These are phyloP conservation scores for Ceratosolen fusciceps DNA, from an alignment of 1,140 invertebrate species.

Conservation along the genomic window DNA sequence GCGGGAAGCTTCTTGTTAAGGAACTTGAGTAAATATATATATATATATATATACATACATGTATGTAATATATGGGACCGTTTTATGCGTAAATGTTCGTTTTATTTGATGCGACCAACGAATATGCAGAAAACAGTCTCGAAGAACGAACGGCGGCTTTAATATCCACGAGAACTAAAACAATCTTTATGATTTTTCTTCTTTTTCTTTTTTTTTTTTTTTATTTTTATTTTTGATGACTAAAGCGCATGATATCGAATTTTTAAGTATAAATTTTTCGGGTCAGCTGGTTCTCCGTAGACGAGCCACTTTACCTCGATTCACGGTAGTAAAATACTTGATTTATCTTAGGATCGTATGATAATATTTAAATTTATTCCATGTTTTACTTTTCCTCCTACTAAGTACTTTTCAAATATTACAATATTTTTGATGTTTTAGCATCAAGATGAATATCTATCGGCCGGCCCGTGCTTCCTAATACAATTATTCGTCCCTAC, in stretches of 20 bases:
- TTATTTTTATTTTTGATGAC: slow-evolving; percentile 16
- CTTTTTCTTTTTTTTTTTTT: too few relatives aligned
- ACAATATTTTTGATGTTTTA: neutral
- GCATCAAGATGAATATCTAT: neutral
- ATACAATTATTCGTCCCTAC: too few relatives aligned
- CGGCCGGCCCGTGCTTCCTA: too few relatives aligned
- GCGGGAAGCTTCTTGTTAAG: too few relatives aligned
- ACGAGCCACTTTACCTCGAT: slow-evolving; percentile 12
- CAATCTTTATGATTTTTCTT: too few relatives aligned
- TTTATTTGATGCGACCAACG: neutral
- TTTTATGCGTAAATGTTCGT: neutral
- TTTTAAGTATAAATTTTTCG: slow-evolving; percentile 23
- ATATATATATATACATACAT: too few relatives aligned
- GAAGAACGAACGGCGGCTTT: neutral
- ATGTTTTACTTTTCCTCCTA: slow-evolving; percentile 1
- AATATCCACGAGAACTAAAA: neutral
- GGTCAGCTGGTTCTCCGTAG: slow-evolving; percentile 9
- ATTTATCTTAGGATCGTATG: slow-evolving; percentile 17
- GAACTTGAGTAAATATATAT: too few relatives aligned
- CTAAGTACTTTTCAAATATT: neutral
- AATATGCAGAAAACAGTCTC: neutral
- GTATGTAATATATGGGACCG: too few relatives aligned
- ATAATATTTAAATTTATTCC: slow-evolving; percentile 23
- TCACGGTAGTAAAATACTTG: slow-evolving; percentile 16
- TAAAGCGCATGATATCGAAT: slow-evolving; percentile 9